Base-by-base conservation (phyloP, 2,113 vertebrate species). In the Burhinus oedicnemus region DNA sequence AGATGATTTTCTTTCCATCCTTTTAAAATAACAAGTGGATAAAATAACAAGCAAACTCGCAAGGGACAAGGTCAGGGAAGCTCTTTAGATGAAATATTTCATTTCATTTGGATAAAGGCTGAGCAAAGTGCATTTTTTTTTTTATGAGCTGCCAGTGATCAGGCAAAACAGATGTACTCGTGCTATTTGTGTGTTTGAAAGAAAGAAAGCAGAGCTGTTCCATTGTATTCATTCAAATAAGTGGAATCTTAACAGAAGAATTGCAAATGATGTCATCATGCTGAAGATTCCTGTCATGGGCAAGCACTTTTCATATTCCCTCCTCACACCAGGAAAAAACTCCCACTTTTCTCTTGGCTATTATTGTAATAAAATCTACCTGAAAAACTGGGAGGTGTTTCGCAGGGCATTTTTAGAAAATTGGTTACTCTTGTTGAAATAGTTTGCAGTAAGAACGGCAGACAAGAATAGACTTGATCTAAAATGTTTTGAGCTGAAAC, bases 151-250 rank as follows among this genome's bases (percentile, higher is more conserved):
- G 78, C 92, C 93, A 92, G 42, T 89, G 69, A 88, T 17, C 20
- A 94, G 90, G 52, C 54, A 76, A 98, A 97, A 95, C 88, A 97
- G 94, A 97, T 94, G 88, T 87, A 71, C 15, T 93, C n/a, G 38
- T 88, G 77, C 36, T 95, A 29, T 93, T 96, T 93, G 57, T 62
- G 62, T 88, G 45, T 83, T 81, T 92, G 68, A 80, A 87, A 94
- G 90, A 86, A 92, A 86, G 86, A 75, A 95, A 95, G 32, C 86
- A 96, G 51, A 90, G 2, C 6, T n/a, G 25, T 93, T 96, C 88
- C 44, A 64, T 15, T 69, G 22, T 47, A 51, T 91, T 90, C 29
- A 61, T 78, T 95, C 44, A 80, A 34, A 7, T 11, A 94, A 66
- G 38, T 27, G 80, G 61, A 75, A 81, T 79, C 61, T 78, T 81